Base-by-base conservation (phyloP, 2,888 invertebrate species). In the Apodemia mormo region DNA sequence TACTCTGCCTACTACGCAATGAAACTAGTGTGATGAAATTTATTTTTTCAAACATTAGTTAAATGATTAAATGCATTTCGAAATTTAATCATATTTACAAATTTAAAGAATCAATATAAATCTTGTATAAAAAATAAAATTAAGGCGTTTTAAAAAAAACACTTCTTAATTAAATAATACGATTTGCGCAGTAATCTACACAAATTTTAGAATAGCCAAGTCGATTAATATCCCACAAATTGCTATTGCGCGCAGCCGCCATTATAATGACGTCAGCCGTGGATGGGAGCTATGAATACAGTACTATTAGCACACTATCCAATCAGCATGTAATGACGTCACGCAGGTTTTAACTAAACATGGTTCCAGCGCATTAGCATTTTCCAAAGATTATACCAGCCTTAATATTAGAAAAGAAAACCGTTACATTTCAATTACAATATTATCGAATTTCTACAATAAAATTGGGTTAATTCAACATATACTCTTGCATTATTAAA, bases 361-460 rank as follows among this genome's bases (percentile, higher is more conserved):
- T 52, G n/a, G n/a, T 49, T 14, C 5, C 14, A 14, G 14, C 30
- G 56, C 49, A 49, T 14, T 49, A 49, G 49, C 49, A 14, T 14
- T 14, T 49, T 49, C 14, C 5, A 5, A 9, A 3, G 14, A 14
- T 49, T 14, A 49, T 4, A 49, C n/a, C 49, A 49, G 49, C 14
- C n/a, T 14, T 45, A 49, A 14, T 30, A 30, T 61, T 12, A 30
- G 6, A 61, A 61, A 29, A 33, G 12, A 12, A 61, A 76, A 81
- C 82, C 85, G 92, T 92, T 92, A 92, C 92, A 92, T 92, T 92
- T 92, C 92, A 86, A 88, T 92, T 78, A 90, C 92, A 92, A 92
- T 92, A 92, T 89, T 90, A 87, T 82, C 82, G 81, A 86, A 85
- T 84, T 79, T 82, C 88, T 87, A 88, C 85, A 82, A 83, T 87